phyloP scores from a whole-genome alignment of 2,888 invertebrate species.

The Homarus gammarus region DNA sequence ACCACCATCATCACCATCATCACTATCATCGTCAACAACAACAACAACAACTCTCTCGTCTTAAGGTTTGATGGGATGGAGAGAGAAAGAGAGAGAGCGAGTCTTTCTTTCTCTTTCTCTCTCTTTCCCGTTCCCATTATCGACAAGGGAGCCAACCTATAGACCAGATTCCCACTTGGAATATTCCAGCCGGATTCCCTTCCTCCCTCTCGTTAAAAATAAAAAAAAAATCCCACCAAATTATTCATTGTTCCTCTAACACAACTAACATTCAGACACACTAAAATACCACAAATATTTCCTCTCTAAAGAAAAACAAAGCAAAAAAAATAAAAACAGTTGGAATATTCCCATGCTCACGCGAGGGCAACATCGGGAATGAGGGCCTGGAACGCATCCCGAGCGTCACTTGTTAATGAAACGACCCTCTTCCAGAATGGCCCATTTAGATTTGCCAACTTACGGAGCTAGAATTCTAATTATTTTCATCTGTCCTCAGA shows the following conservation, averaged over 20 bases:
- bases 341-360: slow-evolving; percentile 21
- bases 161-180: slow-evolving; percentile 15
- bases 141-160: slow-evolving; percentile 1
- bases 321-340: neutral
- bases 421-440: slow-evolving; percentile 15
- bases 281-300: neutral
- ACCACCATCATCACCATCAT: too few species aligned
- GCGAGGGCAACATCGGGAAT: slow-evolving; percentile 19
- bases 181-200: neutral
- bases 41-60: too few species aligned
- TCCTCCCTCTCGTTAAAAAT: too few species aligned
- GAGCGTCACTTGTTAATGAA: slow-evolving; percentile 28
- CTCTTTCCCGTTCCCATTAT: neutral
- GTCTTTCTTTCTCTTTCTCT: too few species aligned
- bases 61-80: neutral
- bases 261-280: neutral
- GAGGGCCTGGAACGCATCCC: slow-evolving; percentile 40
- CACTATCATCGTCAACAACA: too few species aligned
- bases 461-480: slow-evolving; percentile 19
- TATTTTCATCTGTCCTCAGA: slow-evolving; percentile 7
- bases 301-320: neutral
- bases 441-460: slow-evolving; percentile 23
- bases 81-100: neutral
- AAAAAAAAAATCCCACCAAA: too few species aligned
- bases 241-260: neutral